Percentiles rank a stretch among this genome's conserved stretches.
Evolutionary conservation across 2,888 invertebrate species (phyloP).

Genomic region (Heliconius hortense): DNA sequence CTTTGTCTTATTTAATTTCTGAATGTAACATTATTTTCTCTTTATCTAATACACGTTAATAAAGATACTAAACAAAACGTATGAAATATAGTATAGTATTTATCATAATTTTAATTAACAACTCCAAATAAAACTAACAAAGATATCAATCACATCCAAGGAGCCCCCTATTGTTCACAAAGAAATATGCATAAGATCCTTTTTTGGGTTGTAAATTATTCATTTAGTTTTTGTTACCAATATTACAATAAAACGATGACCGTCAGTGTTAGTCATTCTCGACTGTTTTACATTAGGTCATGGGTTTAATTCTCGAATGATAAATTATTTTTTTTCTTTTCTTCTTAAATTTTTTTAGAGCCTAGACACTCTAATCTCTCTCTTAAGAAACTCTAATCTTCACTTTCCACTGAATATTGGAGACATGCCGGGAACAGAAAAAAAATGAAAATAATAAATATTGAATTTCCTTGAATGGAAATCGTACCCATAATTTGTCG

Average conservation of each 20-base stretch:
- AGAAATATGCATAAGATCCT: constrained; percentile 15
- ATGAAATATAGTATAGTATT: not conserved
- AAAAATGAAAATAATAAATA: too few relatives aligned
- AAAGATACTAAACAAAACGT: not conserved
- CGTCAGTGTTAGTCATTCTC: too few relatives aligned
- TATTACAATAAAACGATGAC: too few relatives aligned
- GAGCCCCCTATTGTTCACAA: constrained; percentile 32
- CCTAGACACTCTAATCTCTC: too few relatives aligned
- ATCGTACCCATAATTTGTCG: too few relatives aligned
- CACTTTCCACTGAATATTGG: too few relatives aligned
- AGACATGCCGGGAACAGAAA: too few relatives aligned
- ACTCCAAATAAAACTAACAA: constrained; percentile 25
- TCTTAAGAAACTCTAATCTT: too few relatives aligned
- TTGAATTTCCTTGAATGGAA: too few relatives aligned
- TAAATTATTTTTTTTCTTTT: not conserved
- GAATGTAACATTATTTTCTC: not conserved
- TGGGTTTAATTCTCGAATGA: not conserved
- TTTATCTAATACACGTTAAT: not conserved
- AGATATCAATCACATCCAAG: constrained; percentile 24
- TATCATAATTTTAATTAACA: constrained; percentile 35
- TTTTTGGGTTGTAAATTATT: constrained; percentile 2
- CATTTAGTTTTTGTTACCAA: not conserved
- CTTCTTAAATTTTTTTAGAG: too few relatives aligned
- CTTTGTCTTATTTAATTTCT: not conserved
- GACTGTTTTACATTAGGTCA: not conserved